Evolutionary conservation across 1,140 invertebrate genomes (phyloP).

Genomic region (Dufourea novaeangliae): DNA sequence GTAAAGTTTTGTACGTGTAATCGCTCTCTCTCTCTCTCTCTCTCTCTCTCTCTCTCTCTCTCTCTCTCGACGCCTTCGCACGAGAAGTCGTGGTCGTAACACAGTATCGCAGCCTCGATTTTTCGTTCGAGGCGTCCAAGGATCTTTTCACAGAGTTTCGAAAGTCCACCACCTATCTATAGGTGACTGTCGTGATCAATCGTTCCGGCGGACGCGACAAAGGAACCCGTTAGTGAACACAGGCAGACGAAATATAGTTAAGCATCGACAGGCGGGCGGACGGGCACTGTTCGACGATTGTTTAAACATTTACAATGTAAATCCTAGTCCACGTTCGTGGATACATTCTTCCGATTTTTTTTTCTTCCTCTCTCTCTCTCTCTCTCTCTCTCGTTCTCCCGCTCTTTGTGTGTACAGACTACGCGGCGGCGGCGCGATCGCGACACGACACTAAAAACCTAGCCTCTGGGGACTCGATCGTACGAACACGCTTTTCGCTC

Average conservation of each 20-base stretch:
- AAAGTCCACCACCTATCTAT: too few relatives aligned
- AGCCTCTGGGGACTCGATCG: conserved; percentile 72
- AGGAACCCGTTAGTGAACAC: conserved; percentile 45
- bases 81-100: too few relatives aligned
- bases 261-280: too few relatives aligned
- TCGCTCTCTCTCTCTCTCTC: too few relatives aligned
- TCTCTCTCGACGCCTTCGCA: neutral
- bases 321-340: neutral
- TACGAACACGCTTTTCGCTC: conserved; percentile 67
- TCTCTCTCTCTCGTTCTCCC: conserved; percentile 23
- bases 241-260: too few relatives aligned
- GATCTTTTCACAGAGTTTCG: too few relatives aligned
- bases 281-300: neutral
- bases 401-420: conserved; percentile 12
- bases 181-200: too few relatives aligned
- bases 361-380: neutral
- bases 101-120: neutral
- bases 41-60: too few relatives aligned
- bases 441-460: conserved; percentile 50
- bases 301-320: neutral
- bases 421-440: too few relatives aligned
- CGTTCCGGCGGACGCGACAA: conserved; percentile 6
- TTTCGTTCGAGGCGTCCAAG: neutral
- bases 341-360: neutral
- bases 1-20: conserved; percentile 25